These are phyloP conservation scores for Eira barbara DNA, from an alignment of 2,113 vertebrate genomes.

Conservation along the genomic window DNA sequence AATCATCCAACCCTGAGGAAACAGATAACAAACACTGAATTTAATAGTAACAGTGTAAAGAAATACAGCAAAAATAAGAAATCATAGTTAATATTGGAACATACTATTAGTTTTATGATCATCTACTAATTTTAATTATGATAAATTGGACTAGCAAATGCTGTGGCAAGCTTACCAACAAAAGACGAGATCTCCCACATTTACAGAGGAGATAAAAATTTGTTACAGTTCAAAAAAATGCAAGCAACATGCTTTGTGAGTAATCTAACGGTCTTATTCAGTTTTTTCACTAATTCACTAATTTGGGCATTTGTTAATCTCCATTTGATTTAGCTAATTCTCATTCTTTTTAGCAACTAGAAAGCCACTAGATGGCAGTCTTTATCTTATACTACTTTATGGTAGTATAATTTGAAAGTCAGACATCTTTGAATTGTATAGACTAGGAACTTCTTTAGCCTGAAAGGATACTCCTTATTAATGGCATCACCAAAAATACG, in stretches of 20 bases:
- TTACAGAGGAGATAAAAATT: not conserved
- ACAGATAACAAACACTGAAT: not conserved
- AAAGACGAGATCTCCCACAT: not conserved
- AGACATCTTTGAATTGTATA: constrained; percentile 18
- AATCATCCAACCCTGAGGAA: constrained; percentile 92
- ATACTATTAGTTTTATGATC: not conserved
- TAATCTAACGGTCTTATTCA: not conserved
- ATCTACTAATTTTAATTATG: not conserved
- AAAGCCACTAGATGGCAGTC: constrained; percentile 20
- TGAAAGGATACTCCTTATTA: constrained; percentile 27
- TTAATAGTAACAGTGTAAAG: not conserved
- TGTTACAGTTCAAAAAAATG: not conserved
- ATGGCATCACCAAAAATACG: not conserved
- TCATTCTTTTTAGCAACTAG: constrained; percentile 6
- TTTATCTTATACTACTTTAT: not conserved
- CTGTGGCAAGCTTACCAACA: not conserved
- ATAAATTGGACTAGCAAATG: not conserved
- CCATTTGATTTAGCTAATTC: not conserved
- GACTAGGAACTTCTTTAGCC: not conserved
- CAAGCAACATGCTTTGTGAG: not conserved
- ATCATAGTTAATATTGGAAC: not conserved
- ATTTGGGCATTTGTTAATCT: not conserved
- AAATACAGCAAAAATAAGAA: not conserved
- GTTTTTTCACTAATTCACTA: not conserved
- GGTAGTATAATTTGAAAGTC: not conserved